A percentile compares a stretch with the other conserved stretches of the same genome.
phyloP scores from a whole-genome alignment of 2,888 invertebrate genomes.

The Stramonita haemastoma region DNA sequence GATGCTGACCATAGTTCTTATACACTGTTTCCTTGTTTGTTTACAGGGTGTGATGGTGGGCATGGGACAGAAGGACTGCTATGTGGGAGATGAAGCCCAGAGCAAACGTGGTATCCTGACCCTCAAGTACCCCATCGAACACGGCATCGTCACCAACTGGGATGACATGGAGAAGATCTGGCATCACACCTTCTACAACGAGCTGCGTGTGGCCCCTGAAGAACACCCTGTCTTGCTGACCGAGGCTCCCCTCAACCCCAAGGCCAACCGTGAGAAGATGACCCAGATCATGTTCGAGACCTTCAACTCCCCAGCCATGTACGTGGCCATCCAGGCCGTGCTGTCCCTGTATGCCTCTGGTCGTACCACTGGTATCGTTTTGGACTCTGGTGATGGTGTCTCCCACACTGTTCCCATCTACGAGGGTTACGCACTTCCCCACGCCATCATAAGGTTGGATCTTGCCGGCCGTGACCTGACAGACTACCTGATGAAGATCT shows the following conservation, averaged over 20 bases:
- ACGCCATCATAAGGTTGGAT: constrained; percentile 62
- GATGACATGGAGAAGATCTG: constrained; percentile 72
- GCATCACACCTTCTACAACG: constrained; percentile 81
- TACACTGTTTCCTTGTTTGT: not conserved
- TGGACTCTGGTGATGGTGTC: constrained; percentile 96
- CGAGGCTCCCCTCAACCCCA: constrained; percentile 92
- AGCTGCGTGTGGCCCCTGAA: constrained; percentile 91
- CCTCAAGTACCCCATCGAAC: constrained; percentile 68
- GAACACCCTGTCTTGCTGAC: constrained; percentile 89
- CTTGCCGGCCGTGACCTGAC: constrained; percentile 66
- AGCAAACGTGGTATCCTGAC: constrained; percentile 51
- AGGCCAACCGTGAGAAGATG: constrained; percentile 94
- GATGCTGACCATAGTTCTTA: not conserved
- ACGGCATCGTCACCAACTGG: constrained; percentile 74
- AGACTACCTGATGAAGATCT: constrained; percentile 77
- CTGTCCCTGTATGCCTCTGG: constrained; percentile 95
- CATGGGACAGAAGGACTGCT: constrained; percentile 51
- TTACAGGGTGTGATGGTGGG: constrained; percentile 51
- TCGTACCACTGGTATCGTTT: constrained; percentile 96
- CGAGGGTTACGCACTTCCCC: constrained; percentile 65
- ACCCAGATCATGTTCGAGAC: constrained; percentile 82
- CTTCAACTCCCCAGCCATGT: constrained; percentile 88
- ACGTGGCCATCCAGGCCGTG: constrained; percentile 95
- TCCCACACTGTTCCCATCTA: constrained; percentile 91
- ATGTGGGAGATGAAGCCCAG: constrained; percentile 52